phyloP scores from a whole-genome alignment of 2,888 invertebrate genomes.

The Xiphydria camelus region DNA sequence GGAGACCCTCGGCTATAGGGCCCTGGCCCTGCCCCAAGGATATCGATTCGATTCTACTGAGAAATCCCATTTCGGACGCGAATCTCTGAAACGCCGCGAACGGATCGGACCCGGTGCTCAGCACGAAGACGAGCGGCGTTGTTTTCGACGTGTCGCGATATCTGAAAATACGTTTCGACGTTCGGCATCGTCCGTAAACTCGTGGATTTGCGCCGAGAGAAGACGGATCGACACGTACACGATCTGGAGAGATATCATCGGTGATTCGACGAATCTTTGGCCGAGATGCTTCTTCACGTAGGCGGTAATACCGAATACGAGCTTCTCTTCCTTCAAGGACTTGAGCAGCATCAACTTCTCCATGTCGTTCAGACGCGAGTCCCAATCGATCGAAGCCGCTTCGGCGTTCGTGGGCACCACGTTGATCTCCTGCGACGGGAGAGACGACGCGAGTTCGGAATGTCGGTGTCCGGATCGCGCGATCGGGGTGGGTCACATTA shows the following conservation, averaged over 20 bases:
- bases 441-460: too few relatives aligned
- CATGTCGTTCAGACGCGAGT: constrained; percentile 67
- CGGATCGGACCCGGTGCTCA: constrained; percentile 89
- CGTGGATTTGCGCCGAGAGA: too few relatives aligned
- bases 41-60: constrained; percentile 69
- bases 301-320: constrained; percentile 79
- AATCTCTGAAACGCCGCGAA: constrained; percentile 82
- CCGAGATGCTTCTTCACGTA: constrained; percentile 81
- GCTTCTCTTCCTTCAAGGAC: constrained; percentile 76
- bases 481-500: too few relatives aligned
- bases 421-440: constrained; percentile 62
- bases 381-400: constrained; percentile 63
- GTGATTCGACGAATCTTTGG: constrained; percentile 78
- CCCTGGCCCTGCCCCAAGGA: constrained; percentile 93
- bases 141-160: constrained; percentile 71
- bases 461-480: too few relatives aligned
- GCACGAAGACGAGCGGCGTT: constrained; percentile 82
- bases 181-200: constrained; percentile 1
- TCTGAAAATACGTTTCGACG: constrained; percentile 56
- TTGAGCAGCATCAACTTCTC: constrained; percentile 82
- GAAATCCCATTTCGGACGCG: constrained; percentile 74
- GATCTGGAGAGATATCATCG: constrained; percentile 70
- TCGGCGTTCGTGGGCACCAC: constrained; percentile 56
- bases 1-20: constrained; percentile 80
- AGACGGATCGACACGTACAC: constrained; percentile 64